phyloP scores from a whole-genome alignment of 2,888 invertebrate genomes.

The Parascotia fuliginaria region DNA sequence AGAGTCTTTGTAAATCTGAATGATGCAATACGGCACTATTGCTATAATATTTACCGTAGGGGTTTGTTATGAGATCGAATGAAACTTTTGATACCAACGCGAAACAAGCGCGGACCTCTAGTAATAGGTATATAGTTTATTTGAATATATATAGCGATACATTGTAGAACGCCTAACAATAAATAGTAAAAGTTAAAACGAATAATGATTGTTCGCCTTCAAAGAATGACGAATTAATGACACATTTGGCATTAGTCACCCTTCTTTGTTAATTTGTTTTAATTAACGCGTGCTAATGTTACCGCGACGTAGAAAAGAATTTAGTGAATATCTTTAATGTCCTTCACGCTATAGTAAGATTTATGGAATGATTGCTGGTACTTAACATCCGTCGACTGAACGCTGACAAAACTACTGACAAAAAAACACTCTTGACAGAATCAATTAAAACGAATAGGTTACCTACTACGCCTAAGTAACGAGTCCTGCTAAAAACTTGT shows the following conservation, averaged over 20 bases:
- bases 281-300: conserved; percentile 5
- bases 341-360: conserved; percentile 49
- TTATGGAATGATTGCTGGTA: conserved; percentile 48
- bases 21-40: no score
- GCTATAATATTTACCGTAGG: no score
- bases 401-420: no score
- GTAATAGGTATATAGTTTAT: no score
- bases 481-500: no score
- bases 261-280: conserved; percentile 11
- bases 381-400: conserved; percentile 49
- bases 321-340: conserved; percentile 32
- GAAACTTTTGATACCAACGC: no score
- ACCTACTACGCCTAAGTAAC: no score
- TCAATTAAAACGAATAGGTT: conserved; percentile 5
- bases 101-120: no score
- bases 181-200: conserved; percentile 9
- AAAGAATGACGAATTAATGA: conserved; percentile 13
- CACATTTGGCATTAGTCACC: conserved; percentile 5
- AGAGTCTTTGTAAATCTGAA: no score
- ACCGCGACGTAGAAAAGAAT: background rate
- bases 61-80: no score
- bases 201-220: conserved; percentile 1
- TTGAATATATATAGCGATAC: background rate
- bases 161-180: background rate
- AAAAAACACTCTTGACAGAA: conserved; percentile 13